phyloP scores from a whole-genome alignment of 2,113 vertebrate species.

The Lutjanus erythropterus region DNA sequence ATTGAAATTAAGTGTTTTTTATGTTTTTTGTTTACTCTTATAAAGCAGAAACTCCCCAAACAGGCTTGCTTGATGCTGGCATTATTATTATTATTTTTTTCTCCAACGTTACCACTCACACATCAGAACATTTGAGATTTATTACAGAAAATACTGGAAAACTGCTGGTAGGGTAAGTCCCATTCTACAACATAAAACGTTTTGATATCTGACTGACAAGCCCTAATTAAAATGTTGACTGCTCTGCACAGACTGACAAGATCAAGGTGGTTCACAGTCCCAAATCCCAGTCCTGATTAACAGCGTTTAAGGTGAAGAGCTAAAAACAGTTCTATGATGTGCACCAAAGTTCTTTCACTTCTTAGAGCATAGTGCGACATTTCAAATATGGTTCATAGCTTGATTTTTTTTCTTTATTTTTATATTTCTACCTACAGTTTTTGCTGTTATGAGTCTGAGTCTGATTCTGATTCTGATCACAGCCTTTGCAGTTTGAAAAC shows the following conservation, averaged over 20 bases:
- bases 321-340: neutral
- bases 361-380: no score
- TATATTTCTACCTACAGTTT: no score
- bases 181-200: neutral
- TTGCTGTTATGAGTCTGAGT: no score
- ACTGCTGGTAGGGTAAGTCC: neutral
- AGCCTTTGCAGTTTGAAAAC: neutral
- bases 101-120: neutral
- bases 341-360: neutral
- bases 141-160: neutral
- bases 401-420: no score
- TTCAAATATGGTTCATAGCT: neutral
- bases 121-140: neutral
- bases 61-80: neutral
- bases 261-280: conserved; percentile 1
- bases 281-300: neutral
- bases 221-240: conserved; percentile 7
- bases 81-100: no score
- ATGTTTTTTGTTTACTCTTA: neutral
- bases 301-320: neutral
- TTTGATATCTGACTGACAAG: neutral
- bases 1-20: neutral
- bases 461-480: no score
- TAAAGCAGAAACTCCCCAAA: neutral
- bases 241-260: no score